Conservation (phyloP, 2,113 vertebrate genomes). For the Solea solea region DNA sequence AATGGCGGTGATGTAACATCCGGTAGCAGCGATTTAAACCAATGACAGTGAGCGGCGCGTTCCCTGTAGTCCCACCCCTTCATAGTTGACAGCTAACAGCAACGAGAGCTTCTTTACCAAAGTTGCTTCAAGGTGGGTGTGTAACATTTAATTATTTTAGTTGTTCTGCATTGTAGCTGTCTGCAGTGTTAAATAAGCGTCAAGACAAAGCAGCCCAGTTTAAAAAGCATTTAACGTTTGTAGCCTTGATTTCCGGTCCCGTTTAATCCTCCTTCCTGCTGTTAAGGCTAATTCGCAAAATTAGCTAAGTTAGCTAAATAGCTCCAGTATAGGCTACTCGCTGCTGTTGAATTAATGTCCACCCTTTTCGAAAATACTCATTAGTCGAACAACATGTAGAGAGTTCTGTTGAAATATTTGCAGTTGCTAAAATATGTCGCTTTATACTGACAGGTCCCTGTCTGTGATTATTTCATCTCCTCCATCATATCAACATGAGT, state of each 20-base stretch:
- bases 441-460: neutral
- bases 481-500: conserved; percentile 57
- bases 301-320: conserved; percentile 20
- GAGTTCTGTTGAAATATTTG: neutral
- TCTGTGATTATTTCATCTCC: neutral
- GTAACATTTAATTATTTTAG: neutral
- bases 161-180: neutral
- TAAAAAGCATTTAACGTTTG: neutral
- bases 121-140: neutral
- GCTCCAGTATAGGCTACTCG: neutral
- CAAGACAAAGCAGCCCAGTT: neutral
- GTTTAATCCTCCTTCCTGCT: no score
- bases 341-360: neutral
- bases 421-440: neutral
- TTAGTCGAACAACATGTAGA: no score
- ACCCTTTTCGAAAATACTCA: no score
- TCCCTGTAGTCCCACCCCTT: conserved; percentile 9
- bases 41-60: conserved; percentile 19
- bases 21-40: neutral
- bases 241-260: neutral
- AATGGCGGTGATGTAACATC: no score
- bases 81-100: neutral
- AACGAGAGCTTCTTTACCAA: no score
- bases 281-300: conserved; percentile 11
- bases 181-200: neutral